Evolutionary conservation across 1,140 invertebrate genomes (phyloP).

Genomic region (Nephila pilipes): DNA sequence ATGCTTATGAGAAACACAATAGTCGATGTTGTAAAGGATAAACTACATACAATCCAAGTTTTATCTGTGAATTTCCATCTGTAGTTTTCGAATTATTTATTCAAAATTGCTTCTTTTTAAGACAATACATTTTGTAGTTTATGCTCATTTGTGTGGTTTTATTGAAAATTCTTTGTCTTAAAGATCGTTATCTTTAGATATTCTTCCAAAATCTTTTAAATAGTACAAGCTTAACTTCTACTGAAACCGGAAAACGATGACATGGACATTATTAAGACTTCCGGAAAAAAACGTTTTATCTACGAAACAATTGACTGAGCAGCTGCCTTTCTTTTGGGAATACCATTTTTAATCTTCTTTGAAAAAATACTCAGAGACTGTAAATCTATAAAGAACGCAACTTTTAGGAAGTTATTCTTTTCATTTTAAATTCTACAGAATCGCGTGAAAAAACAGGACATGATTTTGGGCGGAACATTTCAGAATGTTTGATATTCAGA

Average conservation of each 20-base stretch:
- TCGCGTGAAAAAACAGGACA: too few relatives aligned
- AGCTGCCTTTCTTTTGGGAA: not conserved
- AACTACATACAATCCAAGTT: not conserved
- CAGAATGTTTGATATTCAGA: too few relatives aligned
- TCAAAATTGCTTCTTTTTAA: constrained; percentile 56
- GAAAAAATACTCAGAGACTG: not conserved
- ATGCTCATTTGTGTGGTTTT: constrained; percentile 43
- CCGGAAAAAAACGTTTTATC: not conserved
- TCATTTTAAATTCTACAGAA: too few relatives aligned
- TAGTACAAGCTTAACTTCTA: constrained; percentile 5
- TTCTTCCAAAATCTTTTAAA: constrained; percentile 37
- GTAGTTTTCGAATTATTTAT: constrained; percentile 44
- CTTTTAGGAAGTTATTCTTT: too few relatives aligned
- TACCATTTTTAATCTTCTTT: not conserved
- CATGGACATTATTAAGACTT: not conserved
- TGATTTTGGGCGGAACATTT: too few relatives aligned
- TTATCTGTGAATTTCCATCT: constrained; percentile 42
- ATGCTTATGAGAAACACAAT: constrained; percentile 54
- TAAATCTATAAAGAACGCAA: too few relatives aligned
- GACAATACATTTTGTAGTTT: constrained; percentile 65
- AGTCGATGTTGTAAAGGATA: constrained; percentile 57
- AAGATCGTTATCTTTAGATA: not conserved
- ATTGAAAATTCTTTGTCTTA: constrained; percentile 35
- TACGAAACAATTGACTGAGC: not conserved
- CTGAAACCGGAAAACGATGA: not conserved